A percentile compares a stretch with the other conserved stretches of the same genome.
Evolutionary conservation across 2,797 vertebrate species (phyloP).

Genomic region (Pterois miles): DNA sequence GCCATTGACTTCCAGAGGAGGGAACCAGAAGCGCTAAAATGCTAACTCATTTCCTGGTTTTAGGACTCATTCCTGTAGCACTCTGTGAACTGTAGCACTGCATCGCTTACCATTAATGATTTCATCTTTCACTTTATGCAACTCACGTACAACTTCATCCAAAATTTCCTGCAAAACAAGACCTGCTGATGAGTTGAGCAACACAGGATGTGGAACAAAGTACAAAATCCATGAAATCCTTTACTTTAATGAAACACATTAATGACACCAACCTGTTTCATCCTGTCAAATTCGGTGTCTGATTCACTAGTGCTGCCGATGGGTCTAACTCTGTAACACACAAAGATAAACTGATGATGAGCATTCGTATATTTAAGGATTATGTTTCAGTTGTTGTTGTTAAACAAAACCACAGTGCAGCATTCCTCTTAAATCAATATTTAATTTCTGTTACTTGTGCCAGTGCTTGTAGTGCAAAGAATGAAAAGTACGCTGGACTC

Average conservation of each 20-base stretch:
- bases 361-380: background rate
- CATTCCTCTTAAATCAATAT: background rate
- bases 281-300: constrained; percentile 96
- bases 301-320: constrained; percentile 92
- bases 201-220: background rate
- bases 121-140: constrained; percentile 99
- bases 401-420: background rate
- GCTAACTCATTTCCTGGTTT: no score
- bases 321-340: constrained; percentile 90
- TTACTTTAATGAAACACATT: background rate
- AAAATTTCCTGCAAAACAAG: constrained; percentile 91
- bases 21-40: no score
- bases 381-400: background rate
- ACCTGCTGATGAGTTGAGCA: background rate
- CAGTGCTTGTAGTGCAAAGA: background rate
- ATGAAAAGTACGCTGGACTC: background rate
- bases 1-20: no score
- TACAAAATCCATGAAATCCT: background rate
- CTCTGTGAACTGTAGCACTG: background rate
- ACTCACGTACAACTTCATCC: constrained; percentile 98
- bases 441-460: background rate
- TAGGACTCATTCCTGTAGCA: no score
- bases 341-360: background rate
- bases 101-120: constrained; percentile 94
- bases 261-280: constrained; percentile 92